Base-by-base conservation (phyloP, 2,113 vertebrate genomes). In the Phoenicopterus ruber region DNA sequence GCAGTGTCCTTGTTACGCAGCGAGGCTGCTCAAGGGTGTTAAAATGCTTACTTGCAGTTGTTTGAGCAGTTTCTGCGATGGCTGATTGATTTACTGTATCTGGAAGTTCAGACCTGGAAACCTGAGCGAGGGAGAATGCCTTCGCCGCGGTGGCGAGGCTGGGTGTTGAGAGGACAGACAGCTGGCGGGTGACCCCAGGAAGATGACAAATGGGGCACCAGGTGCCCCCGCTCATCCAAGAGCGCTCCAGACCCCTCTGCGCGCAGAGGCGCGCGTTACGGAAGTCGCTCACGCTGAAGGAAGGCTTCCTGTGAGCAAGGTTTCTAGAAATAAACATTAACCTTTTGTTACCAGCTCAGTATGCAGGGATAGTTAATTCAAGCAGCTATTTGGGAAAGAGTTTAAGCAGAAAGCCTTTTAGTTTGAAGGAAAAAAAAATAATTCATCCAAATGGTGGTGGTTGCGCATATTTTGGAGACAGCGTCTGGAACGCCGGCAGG, bases 151-250 rank as follows among this genome's bases (percentile, higher is more conserved):
- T 52, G 97, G 97, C 82, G 88, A 87, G 98, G 96, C 90, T 70
- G 97, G 96, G 96, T 98, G 98, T 98, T 98, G 98, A 99, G 98
- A 98, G 98, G 96, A 98, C 98, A n/a, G 98, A 98, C 98, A 99
- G 98, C 98, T 99, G 98, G 98, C 84, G 95, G 96, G 98, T 98
- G 98, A 98, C 98, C 98, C 98, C 97, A 15, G 98, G 96, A 95
- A 96, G 98, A 98, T 99, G 98, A 99, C 98, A 98, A 97, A 99
- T 98, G 98, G 97, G 97, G 95, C 94, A 94, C 97, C 98, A 99
- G 98, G 98, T 99, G 98, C 97, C 98, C 97, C 95, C 69, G 80
- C 88, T 97, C 97, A 91, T 96, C 96, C 93, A 26, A 69, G 92
- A 58, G 93, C 38, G 31, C 97, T 91, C 96, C 94, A 95, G 24